Evolutionary conservation across 2,113 vertebrate species (phyloP).

Genomic region (Pterocles burchelli): DNA sequence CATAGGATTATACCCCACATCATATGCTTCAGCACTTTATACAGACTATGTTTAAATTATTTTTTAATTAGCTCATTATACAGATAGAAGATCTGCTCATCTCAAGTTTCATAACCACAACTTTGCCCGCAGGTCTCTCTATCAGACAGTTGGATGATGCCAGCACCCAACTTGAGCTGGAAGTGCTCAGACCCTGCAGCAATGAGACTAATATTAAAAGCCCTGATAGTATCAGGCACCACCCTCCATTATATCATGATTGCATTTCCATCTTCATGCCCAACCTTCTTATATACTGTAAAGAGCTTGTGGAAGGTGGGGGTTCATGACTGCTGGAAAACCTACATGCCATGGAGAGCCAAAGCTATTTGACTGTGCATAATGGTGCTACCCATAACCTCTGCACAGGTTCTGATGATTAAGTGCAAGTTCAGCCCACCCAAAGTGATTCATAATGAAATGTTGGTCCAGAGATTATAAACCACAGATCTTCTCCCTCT

Average conservation of each 20-base stretch:
- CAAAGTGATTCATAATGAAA: constrained; percentile 21
- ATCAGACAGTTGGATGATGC: constrained; percentile 42
- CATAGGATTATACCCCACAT: constrained; percentile 38
- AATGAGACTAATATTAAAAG: constrained; percentile 52
- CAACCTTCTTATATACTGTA: background rate
- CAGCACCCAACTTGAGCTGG: constrained; percentile 20
- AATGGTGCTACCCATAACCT: background rate
- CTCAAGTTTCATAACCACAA: constrained; percentile 43
- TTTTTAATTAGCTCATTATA: constrained; percentile 69
- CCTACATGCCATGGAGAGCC: background rate
- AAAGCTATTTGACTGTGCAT: background rate
- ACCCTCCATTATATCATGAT: constrained; percentile 35
- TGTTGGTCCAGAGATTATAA: background rate
- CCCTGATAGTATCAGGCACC: constrained; percentile 49
- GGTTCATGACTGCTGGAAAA: constrained; percentile 3
- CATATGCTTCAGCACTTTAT: constrained; percentile 47
- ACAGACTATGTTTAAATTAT: constrained; percentile 59
- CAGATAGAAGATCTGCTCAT: constrained; percentile 59
- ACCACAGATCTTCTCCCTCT: background rate
- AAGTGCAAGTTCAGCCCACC: constrained; percentile 33
- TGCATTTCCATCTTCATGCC: constrained; percentile 24
- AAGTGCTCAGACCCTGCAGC: constrained; percentile 3
- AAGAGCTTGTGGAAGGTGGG: background rate
- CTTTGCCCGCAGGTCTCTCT: constrained; percentile 51
- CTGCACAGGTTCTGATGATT: constrained; percentile 23